Evolutionary conservation across 1,140 invertebrate genomes (phyloP).

Genomic region (Euborellia annulipes): DNA sequence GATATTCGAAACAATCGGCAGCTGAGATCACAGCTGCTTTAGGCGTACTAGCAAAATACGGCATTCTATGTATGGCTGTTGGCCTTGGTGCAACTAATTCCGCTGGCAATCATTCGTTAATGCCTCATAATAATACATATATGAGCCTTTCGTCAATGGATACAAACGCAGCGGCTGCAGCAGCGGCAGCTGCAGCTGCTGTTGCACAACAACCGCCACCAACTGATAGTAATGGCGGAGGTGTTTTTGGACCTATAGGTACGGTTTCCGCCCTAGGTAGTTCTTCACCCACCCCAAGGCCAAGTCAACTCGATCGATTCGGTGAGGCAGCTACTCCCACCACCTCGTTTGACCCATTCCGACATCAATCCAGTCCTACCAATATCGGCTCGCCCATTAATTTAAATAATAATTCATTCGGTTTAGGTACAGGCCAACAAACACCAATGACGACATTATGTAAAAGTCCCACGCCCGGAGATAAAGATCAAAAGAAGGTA

Average conservation of each 20-base stretch:
- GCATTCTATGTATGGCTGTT: slow-evolving; percentile 79
- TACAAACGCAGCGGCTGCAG: slow-evolving; percentile 29
- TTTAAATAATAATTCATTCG: slow-evolving; percentile 58
- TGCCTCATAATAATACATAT: slow-evolving; percentile 34
- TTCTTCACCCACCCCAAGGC: slow-evolving; percentile 9
- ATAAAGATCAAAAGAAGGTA: slow-evolving; percentile 68
- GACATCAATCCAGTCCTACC: slow-evolving; percentile 45
- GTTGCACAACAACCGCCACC: slow-evolving; percentile 14
- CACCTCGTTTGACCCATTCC: slow-evolving; percentile 48
- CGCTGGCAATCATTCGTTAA: slow-evolving; percentile 34
- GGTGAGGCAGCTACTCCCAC: slow-evolving; percentile 31
- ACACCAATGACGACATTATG: slow-evolving; percentile 67
- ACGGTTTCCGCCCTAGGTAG: slow-evolving; percentile 40
- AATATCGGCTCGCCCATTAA: slow-evolving; percentile 49
- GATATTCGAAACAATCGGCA: slow-evolving; percentile 75
- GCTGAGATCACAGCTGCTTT: slow-evolving; percentile 83
- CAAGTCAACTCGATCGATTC: slow-evolving; percentile 41
- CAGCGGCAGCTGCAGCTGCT: too few species aligned
- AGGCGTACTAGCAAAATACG: slow-evolving; percentile 80
- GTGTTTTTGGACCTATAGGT: slow-evolving; percentile 64
- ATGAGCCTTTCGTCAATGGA: slow-evolving; percentile 41
- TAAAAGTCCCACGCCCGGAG: slow-evolving; percentile 65
- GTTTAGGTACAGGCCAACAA: slow-evolving; percentile 48
- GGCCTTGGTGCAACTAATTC: too few species aligned
- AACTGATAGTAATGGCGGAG: slow-evolving; percentile 31